Base-by-base conservation (phyloP, 1,140 invertebrate genomes). In the Nasonia giraulti region DNA sequence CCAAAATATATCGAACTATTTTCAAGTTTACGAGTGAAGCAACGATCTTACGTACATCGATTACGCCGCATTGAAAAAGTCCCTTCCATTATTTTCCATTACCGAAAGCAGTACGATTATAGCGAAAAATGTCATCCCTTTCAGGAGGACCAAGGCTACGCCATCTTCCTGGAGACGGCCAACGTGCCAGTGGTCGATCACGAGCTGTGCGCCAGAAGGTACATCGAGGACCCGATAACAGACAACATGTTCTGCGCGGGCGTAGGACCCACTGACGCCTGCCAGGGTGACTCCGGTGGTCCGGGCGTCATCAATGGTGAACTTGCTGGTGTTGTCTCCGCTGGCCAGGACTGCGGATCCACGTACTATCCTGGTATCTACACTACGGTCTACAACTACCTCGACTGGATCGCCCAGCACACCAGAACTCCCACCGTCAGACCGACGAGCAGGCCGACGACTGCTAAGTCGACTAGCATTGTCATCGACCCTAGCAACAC, bases 291-390 rank as follows among this genome's bases (percentile, higher is more conserved):
- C 82, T 89, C 87, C n/a, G 88, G 88, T 80, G 89, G 89, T 33
- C 87, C 88, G 5, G 79, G 90, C 82, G 87, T 89, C 40, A 77
- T 86, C 0, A 80, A 88, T 74, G 88, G 87, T 27, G 87, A 90
- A 31, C 87, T 95, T 0, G 91, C 91, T n/a, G 95, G 95, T 11
- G 87, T 95, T 14, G 92, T 94, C 6, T 94, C 94, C n/a, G 95
- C 93, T 91, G 94, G 94, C 0, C 90, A 93, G 77, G 94, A 93
- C 8, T 96, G 95, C 87, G 95, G 93, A 1, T 89, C 92, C 62
- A 88, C 89, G 2, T 89, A 90, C 14, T 92, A 92, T 87, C 95
- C 95, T 0, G 95, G 95, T n/a, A 78, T 87, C 33, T 87, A 87
- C 12, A 87, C 83, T 14, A 80, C 68, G 27, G 74, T 87, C 17